phyloP scores from a whole-genome alignment of 2,113 vertebrate genomes.

The Zosterops hypoxanthus region DNA sequence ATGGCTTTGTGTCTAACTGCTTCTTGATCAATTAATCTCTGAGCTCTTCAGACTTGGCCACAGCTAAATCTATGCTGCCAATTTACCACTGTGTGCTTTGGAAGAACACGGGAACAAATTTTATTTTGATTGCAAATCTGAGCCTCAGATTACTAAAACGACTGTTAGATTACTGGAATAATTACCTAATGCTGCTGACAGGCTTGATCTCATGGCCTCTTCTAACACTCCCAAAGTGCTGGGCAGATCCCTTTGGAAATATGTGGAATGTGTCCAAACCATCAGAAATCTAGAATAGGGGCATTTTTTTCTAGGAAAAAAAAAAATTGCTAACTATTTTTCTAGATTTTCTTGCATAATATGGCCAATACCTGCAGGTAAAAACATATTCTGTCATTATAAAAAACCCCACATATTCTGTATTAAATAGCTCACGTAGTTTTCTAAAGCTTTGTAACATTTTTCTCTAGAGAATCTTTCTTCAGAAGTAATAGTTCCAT shows the following conservation, averaged over 20 bases:
- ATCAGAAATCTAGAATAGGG: background rate
- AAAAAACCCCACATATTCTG: background rate
- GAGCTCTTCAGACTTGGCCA: background rate
- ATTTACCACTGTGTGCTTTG: background rate
- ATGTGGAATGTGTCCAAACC: background rate
- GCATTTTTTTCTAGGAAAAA: background rate
- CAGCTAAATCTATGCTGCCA: background rate
- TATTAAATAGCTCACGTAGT: background rate
- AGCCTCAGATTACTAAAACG: background rate
- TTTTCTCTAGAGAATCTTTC: background rate
- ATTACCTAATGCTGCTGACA: constrained; percentile 30
- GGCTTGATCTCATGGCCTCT: background rate
- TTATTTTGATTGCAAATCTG: background rate
- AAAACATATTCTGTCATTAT: background rate
- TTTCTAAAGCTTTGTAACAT: background rate
- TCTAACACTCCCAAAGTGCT: background rate
- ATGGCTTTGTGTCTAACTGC: background rate
- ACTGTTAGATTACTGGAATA: background rate
- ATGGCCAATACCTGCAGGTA: background rate
- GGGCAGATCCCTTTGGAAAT: background rate
- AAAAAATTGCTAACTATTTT: background rate
- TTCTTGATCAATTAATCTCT: background rate
- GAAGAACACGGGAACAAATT: background rate
- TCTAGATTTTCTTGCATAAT: background rate
- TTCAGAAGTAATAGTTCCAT: background rate